Evolutionary conservation across 2,888 invertebrate genomes (phyloP).

Genomic region (Amphiduros pacificus): DNA sequence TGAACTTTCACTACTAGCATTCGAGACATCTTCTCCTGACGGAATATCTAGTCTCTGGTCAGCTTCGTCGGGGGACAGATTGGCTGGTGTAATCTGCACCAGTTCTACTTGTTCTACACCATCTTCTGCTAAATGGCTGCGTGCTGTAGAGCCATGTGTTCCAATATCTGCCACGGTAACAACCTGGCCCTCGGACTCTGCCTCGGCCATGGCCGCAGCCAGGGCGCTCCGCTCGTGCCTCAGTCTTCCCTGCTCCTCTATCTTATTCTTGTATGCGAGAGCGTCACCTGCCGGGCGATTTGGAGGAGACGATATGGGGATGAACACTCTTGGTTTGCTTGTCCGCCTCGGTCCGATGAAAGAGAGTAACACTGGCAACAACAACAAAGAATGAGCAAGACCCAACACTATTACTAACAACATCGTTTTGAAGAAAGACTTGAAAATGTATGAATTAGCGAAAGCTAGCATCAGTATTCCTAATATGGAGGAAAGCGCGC

Average conservation of each 20-base stretch:
- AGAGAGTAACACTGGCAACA: slow-evolving; percentile 70
- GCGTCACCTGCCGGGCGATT: not conserved
- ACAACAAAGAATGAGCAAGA: slow-evolving; percentile 87
- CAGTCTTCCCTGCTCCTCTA: too few relatives aligned
- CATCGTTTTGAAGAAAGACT: slow-evolving; percentile 96
- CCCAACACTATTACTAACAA: slow-evolving; percentile 93
- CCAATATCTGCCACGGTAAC: too few relatives aligned
- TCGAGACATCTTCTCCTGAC: too few relatives aligned
- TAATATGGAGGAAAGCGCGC: slow-evolving; percentile 65
- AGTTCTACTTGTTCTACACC: not conserved
- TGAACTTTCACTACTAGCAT: too few relatives aligned
- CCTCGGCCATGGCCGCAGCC: too few relatives aligned
- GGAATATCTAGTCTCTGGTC: too few relatives aligned
- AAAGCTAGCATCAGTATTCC: slow-evolving; percentile 84
- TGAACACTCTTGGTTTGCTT: slow-evolving; percentile 26
- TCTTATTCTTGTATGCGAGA: too few relatives aligned
- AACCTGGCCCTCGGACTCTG: too few relatives aligned
- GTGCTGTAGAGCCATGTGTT: too few relatives aligned
- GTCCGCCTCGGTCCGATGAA: slow-evolving; percentile 31
- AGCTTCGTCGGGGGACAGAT: too few relatives aligned
- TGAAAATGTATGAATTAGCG: slow-evolving; percentile 90
- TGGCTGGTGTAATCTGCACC: too few relatives aligned
- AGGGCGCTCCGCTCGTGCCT: too few relatives aligned
- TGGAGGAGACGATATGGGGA: slow-evolving; percentile 9
- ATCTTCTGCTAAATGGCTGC: not conserved